phyloP scores from a whole-genome alignment of 2,113 vertebrate species.

The Mormyrus iriodes region DNA sequence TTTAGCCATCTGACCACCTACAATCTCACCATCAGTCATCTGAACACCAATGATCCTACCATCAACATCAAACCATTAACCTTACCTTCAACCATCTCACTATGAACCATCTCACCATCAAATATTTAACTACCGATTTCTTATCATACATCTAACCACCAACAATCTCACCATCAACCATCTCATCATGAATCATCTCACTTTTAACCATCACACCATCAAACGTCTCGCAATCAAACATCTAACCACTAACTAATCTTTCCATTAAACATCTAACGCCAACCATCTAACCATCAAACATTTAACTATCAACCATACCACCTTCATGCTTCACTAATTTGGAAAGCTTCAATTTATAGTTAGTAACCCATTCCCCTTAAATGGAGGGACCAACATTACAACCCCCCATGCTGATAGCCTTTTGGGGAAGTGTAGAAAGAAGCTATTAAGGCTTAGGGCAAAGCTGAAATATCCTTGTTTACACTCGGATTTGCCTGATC shows the following conservation, averaged over 20 bases:
- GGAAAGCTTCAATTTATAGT: background rate
- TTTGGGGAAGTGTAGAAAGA: background rate
- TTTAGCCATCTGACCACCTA: background rate
- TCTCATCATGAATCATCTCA: no score
- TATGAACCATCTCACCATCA: no score
- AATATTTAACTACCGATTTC: no score
- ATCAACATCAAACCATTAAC: background rate
- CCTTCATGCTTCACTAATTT: background rate
- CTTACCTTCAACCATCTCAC: background rate
- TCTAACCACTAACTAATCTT: no score
- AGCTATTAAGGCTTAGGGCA: background rate
- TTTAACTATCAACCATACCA: no score
- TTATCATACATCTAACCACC: background rate
- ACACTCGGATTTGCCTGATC: background rate
- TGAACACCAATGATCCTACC: background rate
- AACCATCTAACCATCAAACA: background rate
- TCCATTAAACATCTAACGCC: no score
- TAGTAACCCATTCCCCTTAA: background rate
- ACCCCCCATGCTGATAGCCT: background rate
- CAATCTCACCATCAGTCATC: background rate
- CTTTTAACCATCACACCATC: no score
- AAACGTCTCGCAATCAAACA: no score
- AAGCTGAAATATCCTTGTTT: background rate
- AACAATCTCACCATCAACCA: background rate
- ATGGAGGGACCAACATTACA: background rate